These are phyloP conservation scores for Zaprionus africanus DNA, from an alignment of 1,140 invertebrate species.

Conservation along the genomic window DNA sequence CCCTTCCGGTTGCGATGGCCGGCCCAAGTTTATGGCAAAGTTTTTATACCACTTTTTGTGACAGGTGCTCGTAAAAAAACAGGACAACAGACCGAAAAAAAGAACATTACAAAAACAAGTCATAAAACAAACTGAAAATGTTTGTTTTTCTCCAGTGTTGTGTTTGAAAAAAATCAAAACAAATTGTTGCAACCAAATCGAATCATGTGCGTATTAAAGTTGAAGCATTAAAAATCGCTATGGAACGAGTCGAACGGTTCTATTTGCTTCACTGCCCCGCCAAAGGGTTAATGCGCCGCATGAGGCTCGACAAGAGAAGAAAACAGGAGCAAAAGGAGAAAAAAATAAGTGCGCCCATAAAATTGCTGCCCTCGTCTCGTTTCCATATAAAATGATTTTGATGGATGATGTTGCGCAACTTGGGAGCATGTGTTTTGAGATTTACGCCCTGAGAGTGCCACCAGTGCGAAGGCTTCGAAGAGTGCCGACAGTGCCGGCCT, in stretches of 20 bases:
- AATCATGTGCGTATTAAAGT: constrained; percentile 60
- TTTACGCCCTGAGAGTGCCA: constrained; percentile 59
- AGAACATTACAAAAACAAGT: constrained; percentile 20
- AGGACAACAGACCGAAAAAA: constrained; percentile 22
- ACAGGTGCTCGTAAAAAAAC: constrained; percentile 50
- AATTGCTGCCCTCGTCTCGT: constrained; percentile 62
- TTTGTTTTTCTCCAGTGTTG: constrained; percentile 23
- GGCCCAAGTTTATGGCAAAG: constrained; percentile 21
- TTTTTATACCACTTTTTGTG: constrained; percentile 31
- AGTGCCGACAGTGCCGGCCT: constrained; percentile 25
- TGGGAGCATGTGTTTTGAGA: constrained; percentile 77
- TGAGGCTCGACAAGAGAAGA: background rate
- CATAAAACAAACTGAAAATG: constrained; percentile 55
- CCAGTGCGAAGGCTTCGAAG: background rate
- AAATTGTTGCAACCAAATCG: constrained; percentile 46
- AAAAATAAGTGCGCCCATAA: constrained; percentile 56
- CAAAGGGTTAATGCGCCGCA: constrained; percentile 58
- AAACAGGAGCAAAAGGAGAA: background rate
- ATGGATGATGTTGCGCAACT: constrained; percentile 80
- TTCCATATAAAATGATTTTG: constrained; percentile 80
- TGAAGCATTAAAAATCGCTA: constrained; percentile 61
- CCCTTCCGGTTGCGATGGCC: background rate
- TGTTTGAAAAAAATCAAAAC: constrained; percentile 40
- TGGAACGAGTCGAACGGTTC: background rate
- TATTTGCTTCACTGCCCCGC: constrained; percentile 27